These are phyloP conservation scores for Streptopelia turtur DNA, from an alignment of 2,797 vertebrate species.

Conservation along the genomic window DNA sequence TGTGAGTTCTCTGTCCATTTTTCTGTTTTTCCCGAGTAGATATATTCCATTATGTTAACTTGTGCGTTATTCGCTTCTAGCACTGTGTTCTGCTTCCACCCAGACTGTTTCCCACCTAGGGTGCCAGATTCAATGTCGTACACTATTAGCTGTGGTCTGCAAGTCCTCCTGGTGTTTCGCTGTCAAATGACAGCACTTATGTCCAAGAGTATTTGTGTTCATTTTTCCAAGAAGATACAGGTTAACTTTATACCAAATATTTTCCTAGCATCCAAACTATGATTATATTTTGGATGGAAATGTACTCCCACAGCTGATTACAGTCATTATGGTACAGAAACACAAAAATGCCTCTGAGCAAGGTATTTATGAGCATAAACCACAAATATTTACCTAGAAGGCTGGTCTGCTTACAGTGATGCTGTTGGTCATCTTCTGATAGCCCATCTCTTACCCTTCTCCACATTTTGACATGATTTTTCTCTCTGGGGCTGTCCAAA, in stretches of 20 bases:
- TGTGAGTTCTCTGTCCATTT: neutral
- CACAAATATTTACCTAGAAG: constrained; percentile 52
- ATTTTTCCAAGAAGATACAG: neutral
- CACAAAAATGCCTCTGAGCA: constrained; percentile 10
- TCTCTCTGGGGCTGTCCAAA: constrained; percentile 55
- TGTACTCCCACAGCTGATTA: neutral
- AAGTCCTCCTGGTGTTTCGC: neutral
- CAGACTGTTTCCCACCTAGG: neutral
- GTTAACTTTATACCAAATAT: neutral
- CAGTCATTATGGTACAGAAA: neutral
- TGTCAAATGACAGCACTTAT: neutral
- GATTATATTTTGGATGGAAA: neutral
- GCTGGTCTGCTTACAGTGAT: constrained; percentile 15
- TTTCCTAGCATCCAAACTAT: neutral
- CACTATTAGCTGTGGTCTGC: neutral
- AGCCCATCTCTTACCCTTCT: neutral
- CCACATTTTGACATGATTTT: constrained; percentile 27
- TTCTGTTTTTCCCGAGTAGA: neutral
- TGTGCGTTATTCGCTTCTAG: neutral
- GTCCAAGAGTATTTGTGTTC: neutral
- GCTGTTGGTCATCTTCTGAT: neutral
- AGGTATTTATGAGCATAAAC: constrained; percentile 15
- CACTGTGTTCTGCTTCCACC: neutral
- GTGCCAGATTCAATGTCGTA: neutral
- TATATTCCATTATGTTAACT: neutral